These are phyloP conservation scores for Carcina quercana DNA, from an alignment of 2,888 invertebrate genomes.

Conservation along the genomic window DNA sequence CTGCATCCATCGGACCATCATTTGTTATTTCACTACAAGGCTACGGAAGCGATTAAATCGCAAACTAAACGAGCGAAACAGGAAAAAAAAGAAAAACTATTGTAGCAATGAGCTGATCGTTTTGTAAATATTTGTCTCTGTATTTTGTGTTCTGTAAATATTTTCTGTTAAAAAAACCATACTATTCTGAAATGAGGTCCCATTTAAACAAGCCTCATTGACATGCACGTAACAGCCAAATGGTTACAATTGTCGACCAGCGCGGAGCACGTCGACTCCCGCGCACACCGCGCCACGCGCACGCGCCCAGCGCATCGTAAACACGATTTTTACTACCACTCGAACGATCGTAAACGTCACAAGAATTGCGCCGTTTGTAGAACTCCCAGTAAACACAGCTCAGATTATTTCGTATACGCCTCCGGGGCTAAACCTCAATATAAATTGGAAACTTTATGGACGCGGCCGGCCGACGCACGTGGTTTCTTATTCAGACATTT, in stretches of 20 bases:
- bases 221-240: conserved; percentile 39
- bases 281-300: conserved; percentile 45
- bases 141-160: too few relatives aligned
- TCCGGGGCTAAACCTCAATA: conserved; percentile 67
- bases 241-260: too few relatives aligned
- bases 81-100: too few relatives aligned
- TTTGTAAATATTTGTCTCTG: too few relatives aligned
- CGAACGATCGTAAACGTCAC: conserved; percentile 69
- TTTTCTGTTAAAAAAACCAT: too few relatives aligned
- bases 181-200: too few relatives aligned
- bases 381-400: conserved; percentile 67
- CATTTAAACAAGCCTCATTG: conserved; percentile 49
- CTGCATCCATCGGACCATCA: too few relatives aligned
- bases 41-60: too few relatives aligned
- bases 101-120: too few relatives aligned
- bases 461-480: conserved; percentile 54
- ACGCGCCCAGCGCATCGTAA: conserved; percentile 50
- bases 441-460: conserved; percentile 70
- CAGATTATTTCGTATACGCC: conserved; percentile 72
- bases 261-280: too few relatives aligned
- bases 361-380: conserved; percentile 70
- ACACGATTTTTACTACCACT: conserved; percentile 72
- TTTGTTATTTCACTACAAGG: too few relatives aligned
- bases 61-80: too few relatives aligned
- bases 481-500: conserved; percentile 71